Evolutionary conservation across 53 echinoderm and acorn worm species (phyloP).

Genomic region (Astropecten irregularis): DNA sequence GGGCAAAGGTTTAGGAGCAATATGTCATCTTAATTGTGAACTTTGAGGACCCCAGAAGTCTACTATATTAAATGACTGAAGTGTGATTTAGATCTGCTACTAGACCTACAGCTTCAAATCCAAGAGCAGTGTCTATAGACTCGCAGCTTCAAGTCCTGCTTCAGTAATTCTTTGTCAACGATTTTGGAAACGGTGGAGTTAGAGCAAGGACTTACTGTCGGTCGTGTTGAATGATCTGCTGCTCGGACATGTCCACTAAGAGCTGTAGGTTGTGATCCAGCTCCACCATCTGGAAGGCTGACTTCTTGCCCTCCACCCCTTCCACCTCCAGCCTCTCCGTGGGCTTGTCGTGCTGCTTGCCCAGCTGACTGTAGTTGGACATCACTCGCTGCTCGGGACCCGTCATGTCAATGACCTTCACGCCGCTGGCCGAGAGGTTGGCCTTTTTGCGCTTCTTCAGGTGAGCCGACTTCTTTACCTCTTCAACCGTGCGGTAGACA

Average conservation of each 20-base stretch:
- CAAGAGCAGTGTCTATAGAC: too few relatives aligned
- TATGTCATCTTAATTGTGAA: too few relatives aligned
- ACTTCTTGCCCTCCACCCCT: constrained; percentile 57
- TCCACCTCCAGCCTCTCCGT: constrained; percentile 71
- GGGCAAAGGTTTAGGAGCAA: too few relatives aligned
- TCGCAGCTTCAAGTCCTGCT: too few relatives aligned
- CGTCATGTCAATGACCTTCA: constrained; percentile 99
- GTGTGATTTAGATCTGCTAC: too few relatives aligned
- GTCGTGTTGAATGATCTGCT: constrained; percentile 92
- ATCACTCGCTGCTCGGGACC: constrained; percentile 89
- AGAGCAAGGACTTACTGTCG: constrained; percentile 96
- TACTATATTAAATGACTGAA: too few relatives aligned
- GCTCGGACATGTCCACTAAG: constrained; percentile 93
- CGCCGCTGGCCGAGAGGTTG: constrained; percentile 28
- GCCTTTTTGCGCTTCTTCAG: constrained; percentile 53
- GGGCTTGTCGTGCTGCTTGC: constrained; percentile 74
- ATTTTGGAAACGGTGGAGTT: too few relatives aligned
- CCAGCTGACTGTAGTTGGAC: constrained; percentile 80
- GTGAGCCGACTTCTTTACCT: constrained; percentile 70
- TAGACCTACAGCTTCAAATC: too few relatives aligned
- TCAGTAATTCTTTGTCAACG: too few relatives aligned
- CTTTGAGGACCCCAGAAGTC: too few relatives aligned
- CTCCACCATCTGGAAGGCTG: constrained; percentile 91
- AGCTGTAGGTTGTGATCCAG: constrained; percentile 90
- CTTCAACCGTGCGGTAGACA: constrained; percentile 89